Percentiles rank a stretch among this genome's conserved stretches.
phyloP scores from a whole-genome alignment of 2,888 invertebrate species.

The Bimastos eiseni region DNA sequence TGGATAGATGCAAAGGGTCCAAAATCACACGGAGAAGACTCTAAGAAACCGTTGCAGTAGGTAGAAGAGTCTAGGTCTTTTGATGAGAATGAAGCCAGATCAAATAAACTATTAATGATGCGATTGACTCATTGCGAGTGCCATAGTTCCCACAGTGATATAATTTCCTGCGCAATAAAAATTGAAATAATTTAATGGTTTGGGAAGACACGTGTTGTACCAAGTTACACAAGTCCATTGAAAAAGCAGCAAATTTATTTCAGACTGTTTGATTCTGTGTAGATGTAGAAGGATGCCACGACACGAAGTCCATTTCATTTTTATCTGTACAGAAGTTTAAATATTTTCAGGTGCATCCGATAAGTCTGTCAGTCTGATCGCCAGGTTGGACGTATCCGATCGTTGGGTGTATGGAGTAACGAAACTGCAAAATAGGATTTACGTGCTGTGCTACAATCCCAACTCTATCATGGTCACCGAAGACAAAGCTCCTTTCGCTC shows the following conservation, averaged over 20 bases:
- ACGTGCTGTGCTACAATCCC: slow-evolving; percentile 17
- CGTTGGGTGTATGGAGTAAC: slow-evolving; percentile 17
- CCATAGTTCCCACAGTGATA: neutral
- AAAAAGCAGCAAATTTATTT: too few relatives aligned
- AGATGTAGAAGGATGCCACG: neutral
- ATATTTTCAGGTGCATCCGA: neutral
- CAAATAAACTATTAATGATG: neutral
- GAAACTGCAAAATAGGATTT: neutral
- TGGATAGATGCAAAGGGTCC: too few relatives aligned
- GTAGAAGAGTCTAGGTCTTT: too few relatives aligned
- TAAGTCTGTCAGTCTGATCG: neutral
- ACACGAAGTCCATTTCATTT: neutral
- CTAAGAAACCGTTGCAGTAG: too few relatives aligned
- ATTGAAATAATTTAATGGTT: neutral
- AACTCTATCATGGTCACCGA: slow-evolving; percentile 3
- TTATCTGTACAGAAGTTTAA: neutral
- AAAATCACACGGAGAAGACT: too few relatives aligned
- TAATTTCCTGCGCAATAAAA: neutral
- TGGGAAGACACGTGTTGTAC: neutral
- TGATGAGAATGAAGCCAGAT: too few relatives aligned
- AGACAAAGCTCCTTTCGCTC: neutral
- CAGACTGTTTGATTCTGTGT: too few relatives aligned
- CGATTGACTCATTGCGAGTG: neutral
- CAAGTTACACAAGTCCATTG: neutral
- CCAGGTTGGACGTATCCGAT: neutral